Conservation (phyloP, 2,113 vertebrate species). For the Neotragus moschatus region DNA sequence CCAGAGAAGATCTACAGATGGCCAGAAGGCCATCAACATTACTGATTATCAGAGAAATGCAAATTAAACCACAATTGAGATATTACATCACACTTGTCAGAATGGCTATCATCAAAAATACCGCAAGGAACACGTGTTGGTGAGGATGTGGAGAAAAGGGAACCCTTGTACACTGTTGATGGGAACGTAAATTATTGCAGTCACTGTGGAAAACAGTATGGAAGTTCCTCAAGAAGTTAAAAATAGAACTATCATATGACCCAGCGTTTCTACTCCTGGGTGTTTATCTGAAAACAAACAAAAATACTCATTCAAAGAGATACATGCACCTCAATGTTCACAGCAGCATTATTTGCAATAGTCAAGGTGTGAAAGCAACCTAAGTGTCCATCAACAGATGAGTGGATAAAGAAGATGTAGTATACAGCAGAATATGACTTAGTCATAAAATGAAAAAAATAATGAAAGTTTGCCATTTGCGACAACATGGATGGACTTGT, state of each 20-base stretch:
- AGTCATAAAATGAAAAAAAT: background rate
- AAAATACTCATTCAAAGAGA: background rate
- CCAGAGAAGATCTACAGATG: background rate
- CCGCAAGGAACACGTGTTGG: background rate
- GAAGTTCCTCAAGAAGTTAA: background rate
- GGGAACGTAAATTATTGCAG: background rate
- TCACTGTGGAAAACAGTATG: background rate
- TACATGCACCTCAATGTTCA: background rate
- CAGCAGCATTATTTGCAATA: background rate
- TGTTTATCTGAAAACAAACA: background rate
- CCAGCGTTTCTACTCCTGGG: background rate
- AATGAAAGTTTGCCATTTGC: background rate
- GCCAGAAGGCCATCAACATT: background rate
- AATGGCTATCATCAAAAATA: background rate
- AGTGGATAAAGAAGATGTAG: background rate
- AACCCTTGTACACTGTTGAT: background rate
- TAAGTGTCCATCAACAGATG: background rate
- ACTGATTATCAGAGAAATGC: background rate
- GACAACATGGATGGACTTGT: background rate
- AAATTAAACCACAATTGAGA: background rate
- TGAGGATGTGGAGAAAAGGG: background rate
- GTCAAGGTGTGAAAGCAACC: background rate
- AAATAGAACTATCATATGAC: background rate
- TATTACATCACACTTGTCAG: background rate
- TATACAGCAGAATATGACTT: background rate